A percentile compares a stretch with the other conserved stretches of the same genome.
phyloP scores from a whole-genome alignment of 1,140 invertebrate species.

The Harlomillsia oculata region DNA sequence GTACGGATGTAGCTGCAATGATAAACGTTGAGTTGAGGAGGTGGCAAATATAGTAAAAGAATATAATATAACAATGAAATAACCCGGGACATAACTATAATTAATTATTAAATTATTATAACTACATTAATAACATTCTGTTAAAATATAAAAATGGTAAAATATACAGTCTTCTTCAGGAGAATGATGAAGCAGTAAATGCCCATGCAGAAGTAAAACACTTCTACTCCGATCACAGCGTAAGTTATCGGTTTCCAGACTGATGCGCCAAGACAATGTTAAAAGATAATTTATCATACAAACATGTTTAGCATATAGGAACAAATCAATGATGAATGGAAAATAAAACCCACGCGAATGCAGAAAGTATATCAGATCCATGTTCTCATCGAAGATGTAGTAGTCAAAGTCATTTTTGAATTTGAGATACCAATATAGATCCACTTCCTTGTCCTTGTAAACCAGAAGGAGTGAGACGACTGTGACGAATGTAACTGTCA shows the following conservation, averaged over 20 bases:
- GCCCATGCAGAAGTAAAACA: slow-evolving; percentile 11
- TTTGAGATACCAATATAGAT: slow-evolving; percentile 21
- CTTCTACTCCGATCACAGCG: slow-evolving; percentile 2
- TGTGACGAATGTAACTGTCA: neutral
- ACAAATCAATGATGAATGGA: neutral
- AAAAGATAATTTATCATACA: neutral
- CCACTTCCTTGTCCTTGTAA: neutral
- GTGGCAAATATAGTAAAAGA: too few relatives aligned
- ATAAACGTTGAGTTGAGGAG: neutral
- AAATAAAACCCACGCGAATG: slow-evolving; percentile 12
- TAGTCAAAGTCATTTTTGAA: slow-evolving; percentile 23
- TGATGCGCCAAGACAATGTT: neutral
- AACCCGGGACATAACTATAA: too few relatives aligned
- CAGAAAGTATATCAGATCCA: neutral
- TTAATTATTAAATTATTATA: too few relatives aligned
- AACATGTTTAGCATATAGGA: neutral
- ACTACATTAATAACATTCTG: too few relatives aligned
- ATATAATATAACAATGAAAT: too few relatives aligned
- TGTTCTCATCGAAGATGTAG: slow-evolving; percentile 16
- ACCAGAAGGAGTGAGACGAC: slow-evolving; percentile 5
- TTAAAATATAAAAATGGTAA: too few relatives aligned
- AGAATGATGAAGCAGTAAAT: slow-evolving; percentile 4
- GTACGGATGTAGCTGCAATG: slow-evolving; percentile 5
- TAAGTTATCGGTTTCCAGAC: slow-evolving; percentile 20
- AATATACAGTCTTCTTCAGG: slow-evolving; percentile 5